Evolutionary conservation across 2,113 vertebrate species (phyloP).

Genomic region (Solea solea): DNA sequence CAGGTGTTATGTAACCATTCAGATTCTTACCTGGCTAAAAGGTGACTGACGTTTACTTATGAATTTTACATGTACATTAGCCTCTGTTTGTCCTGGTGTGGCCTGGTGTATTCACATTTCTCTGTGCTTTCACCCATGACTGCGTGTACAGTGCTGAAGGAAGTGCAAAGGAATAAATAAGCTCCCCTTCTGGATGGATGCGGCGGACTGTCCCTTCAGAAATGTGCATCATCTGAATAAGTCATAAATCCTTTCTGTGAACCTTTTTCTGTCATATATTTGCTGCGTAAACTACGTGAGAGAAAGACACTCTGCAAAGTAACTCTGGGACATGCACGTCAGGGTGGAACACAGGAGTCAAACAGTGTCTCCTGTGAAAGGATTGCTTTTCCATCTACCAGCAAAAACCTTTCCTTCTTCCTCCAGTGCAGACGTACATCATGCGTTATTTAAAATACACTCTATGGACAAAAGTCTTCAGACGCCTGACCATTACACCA

Average conservation of each 20-base stretch:
- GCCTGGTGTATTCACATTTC: neutral
- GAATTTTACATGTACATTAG: conserved; percentile 5
- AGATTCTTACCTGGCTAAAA: conserved; percentile 10
- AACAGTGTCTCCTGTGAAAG: conserved; percentile 11
- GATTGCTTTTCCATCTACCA: conserved; percentile 11
- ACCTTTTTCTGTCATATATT: neutral
- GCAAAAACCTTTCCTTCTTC: conserved; percentile 1
- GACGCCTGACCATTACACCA: too few species aligned
- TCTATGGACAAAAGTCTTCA: too few species aligned
- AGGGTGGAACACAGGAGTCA: conserved; percentile 7
- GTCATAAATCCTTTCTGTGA: conserved; percentile 47
- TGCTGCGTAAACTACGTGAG: neutral
- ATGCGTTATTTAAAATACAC: neutral
- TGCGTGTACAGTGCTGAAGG: too few species aligned
- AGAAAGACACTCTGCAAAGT: conserved; percentile 35
- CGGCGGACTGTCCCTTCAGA: too few species aligned
- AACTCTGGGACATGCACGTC: neutral
- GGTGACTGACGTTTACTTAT: conserved; percentile 22
- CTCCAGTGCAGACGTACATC: conserved; percentile 14
- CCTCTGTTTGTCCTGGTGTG: conserved; percentile 22
- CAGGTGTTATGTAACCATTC: too few species aligned
- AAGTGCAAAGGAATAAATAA: too few species aligned
- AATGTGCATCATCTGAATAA: conserved; percentile 67
- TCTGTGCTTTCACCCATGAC: conserved; percentile 29
- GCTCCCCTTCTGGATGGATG: too few species aligned